Conservation (phyloP, 2,888 invertebrate species). For the Uropetala carovei region DNA sequence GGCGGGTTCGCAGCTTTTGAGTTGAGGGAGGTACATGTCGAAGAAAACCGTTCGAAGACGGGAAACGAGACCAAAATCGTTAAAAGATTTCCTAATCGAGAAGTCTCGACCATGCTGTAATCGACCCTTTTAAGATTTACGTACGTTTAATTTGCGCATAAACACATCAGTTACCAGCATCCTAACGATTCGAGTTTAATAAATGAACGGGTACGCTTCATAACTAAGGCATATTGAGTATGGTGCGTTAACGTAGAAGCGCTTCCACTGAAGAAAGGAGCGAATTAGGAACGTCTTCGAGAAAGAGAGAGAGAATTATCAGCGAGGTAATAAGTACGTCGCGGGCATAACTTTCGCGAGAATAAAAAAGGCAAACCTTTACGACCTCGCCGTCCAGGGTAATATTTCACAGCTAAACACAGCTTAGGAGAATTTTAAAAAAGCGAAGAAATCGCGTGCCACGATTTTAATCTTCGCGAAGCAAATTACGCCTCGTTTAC, state of each 20-base stretch:
- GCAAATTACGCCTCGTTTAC: not conserved
- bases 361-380: not conserved
- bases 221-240: too few species aligned
- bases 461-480: not conserved
- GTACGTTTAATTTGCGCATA: too few species aligned
- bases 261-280: not conserved
- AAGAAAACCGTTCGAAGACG: too few species aligned
- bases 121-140: too few species aligned
- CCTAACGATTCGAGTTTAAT: not conserved
- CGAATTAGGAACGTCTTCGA: not conserved
- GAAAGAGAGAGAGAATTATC: not conserved
- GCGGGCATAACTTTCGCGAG: not conserved
- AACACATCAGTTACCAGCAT: too few species aligned
- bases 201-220: not conserved
- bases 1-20: too few species aligned
- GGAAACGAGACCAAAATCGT: too few species aligned
- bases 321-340: slow-evolving; percentile 14
- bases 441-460: not conserved
- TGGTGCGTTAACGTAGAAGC: not conserved
- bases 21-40: too few species aligned
- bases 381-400: not conserved
- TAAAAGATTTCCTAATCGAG: too few species aligned
- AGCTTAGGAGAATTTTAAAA: not conserved
- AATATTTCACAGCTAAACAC: too few species aligned
- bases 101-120: too few species aligned